A percentile compares a stretch with the other conserved stretches of the same genome.
These are phyloP conservation scores for Nothocercus julius DNA, from an alignment of 2,113 vertebrate species.

Conservation along the genomic window DNA sequence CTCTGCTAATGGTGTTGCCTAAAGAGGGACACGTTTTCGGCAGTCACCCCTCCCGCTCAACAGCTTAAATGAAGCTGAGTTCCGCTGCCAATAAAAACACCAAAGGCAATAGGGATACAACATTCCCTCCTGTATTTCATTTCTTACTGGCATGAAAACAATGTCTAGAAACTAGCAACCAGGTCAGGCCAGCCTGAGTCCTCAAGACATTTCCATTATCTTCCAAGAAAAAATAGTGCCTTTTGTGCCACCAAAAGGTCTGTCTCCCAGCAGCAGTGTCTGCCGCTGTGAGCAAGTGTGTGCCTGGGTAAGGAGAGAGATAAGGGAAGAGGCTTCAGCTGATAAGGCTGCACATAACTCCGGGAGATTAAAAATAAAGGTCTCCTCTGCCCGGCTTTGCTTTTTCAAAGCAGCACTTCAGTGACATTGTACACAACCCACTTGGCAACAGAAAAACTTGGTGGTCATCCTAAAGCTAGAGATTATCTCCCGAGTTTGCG, in stretches of 20 bases:
- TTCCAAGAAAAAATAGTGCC: neutral
- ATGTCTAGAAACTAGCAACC: neutral
- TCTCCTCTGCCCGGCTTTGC: neutral
- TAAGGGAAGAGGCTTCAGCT: neutral
- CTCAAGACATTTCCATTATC: neutral
- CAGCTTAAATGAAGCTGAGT: neutral
- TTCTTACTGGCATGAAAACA: neutral
- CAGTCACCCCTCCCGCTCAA: neutral
- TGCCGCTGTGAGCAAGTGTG: neutral
- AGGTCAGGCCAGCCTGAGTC: neutral
- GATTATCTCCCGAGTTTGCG: neutral
- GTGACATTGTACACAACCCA: neutral
- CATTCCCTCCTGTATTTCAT: neutral
- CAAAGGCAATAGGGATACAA: neutral
- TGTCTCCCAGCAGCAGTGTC: neutral
- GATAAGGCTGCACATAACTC: slow-evolving; percentile 9
- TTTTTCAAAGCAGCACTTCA: neutral
- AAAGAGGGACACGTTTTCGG: neutral
- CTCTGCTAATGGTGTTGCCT: neutral
- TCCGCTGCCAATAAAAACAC: neutral
- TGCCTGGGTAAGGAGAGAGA: neutral
- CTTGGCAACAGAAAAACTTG: neutral
- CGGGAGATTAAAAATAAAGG: neutral
- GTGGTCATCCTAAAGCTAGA: neutral
- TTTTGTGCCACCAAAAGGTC: neutral